Conservation (phyloP, 2,888 invertebrate species). For the Noctuana brunneofusca region DNA sequence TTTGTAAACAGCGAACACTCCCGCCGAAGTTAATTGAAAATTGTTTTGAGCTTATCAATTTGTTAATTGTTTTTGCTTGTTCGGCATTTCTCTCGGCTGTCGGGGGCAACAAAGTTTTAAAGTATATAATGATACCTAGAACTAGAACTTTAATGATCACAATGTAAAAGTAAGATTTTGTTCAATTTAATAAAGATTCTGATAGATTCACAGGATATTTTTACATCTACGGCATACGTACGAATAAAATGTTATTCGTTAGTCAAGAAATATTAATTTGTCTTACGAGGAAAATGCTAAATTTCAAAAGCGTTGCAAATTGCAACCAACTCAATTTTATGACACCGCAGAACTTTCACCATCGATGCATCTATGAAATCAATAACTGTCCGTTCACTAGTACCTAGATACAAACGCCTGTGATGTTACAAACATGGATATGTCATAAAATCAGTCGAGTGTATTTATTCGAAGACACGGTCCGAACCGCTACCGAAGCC, state of each 20-base stretch:
- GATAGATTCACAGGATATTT: no score
- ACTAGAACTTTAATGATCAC: slow-evolving; percentile 35
- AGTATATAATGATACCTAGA: slow-evolving; percentile 50
- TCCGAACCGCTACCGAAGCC: slow-evolving; percentile 79
- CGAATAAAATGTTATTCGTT: no score
- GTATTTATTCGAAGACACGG: slow-evolving; percentile 56
- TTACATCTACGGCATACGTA: no score
- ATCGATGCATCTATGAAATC: background rate
- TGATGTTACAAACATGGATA: slow-evolving; percentile 32
- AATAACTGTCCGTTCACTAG: slow-evolving; percentile 24
- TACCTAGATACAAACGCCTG: slow-evolving; percentile 12
- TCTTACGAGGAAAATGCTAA: no score
- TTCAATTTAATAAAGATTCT: no score
- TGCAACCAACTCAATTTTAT: no score
- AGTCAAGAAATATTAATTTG: no score
- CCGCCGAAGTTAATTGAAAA: slow-evolving; percentile 81
- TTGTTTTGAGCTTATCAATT: slow-evolving; percentile 83
- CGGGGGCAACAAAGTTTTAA: slow-evolving; percentile 61
- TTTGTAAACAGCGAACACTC: slow-evolving; percentile 81
- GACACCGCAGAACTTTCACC: no score
- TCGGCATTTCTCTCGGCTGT: slow-evolving; percentile 72
- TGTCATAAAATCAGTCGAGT: slow-evolving; percentile 40
- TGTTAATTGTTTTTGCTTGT: slow-evolving; percentile 83
- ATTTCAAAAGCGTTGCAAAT: background rate
- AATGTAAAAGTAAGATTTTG: background rate